Evolutionary conservation across 2,113 vertebrate species (phyloP), one percentile per base, ranked within the genome.

Genomic region (Centropus unirufus): DNA sequence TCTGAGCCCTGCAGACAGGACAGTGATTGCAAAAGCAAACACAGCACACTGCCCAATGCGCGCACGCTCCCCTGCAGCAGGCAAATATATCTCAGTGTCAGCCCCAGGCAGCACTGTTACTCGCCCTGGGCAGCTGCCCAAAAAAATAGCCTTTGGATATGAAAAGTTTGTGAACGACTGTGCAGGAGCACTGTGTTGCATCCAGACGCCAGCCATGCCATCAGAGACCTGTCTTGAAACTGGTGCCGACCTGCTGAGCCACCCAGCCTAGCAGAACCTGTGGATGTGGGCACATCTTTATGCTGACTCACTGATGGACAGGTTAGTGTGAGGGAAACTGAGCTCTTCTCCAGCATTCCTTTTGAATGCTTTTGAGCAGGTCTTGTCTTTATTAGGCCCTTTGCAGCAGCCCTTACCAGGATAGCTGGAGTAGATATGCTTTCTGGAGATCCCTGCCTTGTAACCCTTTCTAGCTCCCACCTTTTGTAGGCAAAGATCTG

Each of bases 191-290:
- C 29, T 44, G 15, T 0, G 0, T 24, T 54, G 54, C 58, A 27
- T 44, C 66, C 62, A 61, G 39, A n/a, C 15, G 36, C 36, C 6
- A 27, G 34, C 51, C 26, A 0, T 58, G 30, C 17, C 26, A 2
- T 47, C 0, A 0, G 23, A 49, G 36, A 42, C 68, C 46, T 14
- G 1, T 32, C 44, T 55, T 23, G 52, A 34, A 63, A 11, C 46
- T 49, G 58, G 20, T 47, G 62, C 82, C 47, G 44, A 49, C 18
- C 57, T 67, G 22, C 27, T 80, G 51, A 47, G 54, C 46, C 23
- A 27, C 69, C 30, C 87, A 87, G 36, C 34, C 49, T 54, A n/a
- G 52, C 57, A 67, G 62, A n/a, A 62, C 46, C 49, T 12, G 2
- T 57, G 34, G 32, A 5, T 42, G 18, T 24, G 52, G 64, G 32